Conservation (phyloP, 1,140 invertebrate genomes). For the Nautilus pompilius region DNA sequence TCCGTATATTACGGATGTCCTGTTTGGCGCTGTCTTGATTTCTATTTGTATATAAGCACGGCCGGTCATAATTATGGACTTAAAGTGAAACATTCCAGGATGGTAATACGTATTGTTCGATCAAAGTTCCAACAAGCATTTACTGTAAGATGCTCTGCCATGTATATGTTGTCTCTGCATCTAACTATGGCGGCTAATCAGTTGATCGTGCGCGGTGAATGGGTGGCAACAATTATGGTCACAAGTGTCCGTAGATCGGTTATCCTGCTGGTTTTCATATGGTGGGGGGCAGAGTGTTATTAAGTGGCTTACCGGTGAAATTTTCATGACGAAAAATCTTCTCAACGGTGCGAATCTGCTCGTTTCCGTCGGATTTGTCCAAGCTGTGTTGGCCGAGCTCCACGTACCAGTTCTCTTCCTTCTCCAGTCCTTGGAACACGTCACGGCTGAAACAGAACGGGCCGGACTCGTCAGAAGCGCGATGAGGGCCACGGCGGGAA, state of each 20-base stretch:
- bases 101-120: too few relatives aligned
- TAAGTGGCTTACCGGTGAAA: conserved; percentile 16
- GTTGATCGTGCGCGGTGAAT: neutral
- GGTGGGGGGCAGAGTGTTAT: neutral
- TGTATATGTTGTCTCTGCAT: neutral
- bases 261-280: neutral
- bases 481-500: too few relatives aligned
- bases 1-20: too few relatives aligned
- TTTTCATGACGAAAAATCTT: conserved; percentile 23
- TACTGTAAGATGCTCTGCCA: neutral
- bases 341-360: conserved; percentile 24
- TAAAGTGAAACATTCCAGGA: too few relatives aligned
- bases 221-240: neutral
- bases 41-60: too few relatives aligned
- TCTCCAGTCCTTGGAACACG: conserved; percentile 15
- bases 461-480: too few relatives aligned
- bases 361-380: conserved; percentile 25
- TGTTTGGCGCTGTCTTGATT: too few relatives aligned
- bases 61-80: too few relatives aligned
- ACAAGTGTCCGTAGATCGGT: neutral
- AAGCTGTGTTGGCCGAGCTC: conserved; percentile 31
- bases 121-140: too few relatives aligned
- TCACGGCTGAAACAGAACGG: conserved; percentile 15
- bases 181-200: neutral
- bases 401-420: conserved; percentile 20